Evolutionary conservation across 2,797 vertebrate species (phyloP).

Genomic region (Catostomus latipinnis): DNA sequence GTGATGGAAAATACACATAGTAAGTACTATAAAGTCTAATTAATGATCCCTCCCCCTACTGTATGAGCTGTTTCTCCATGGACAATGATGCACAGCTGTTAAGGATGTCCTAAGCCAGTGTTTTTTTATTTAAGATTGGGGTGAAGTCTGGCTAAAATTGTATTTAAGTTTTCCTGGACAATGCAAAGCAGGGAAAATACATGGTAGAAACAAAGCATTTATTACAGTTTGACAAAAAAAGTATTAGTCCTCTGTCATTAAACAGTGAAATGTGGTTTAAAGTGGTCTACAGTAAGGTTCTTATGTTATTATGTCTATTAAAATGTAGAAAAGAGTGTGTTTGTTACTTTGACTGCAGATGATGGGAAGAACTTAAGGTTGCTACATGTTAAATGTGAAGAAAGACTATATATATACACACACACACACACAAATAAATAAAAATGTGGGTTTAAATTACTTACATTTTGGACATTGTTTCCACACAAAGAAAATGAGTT

Average conservation of each 20-base stretch:
- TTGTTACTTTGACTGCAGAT: conserved; percentile 8
- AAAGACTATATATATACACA: background rate
- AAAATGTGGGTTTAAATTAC: background rate
- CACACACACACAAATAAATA: too few relatives aligned
- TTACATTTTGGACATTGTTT: too few relatives aligned
- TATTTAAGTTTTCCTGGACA: conserved; percentile 41
- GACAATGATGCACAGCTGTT: conserved; percentile 48
- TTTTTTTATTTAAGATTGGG: conserved; percentile 51
- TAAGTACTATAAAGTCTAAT: conserved; percentile 50
- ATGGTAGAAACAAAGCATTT: conserved; percentile 34
- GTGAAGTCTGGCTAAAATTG: conserved; percentile 37
- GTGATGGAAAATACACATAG: conserved; percentile 39
- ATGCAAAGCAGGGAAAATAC: conserved; percentile 23
- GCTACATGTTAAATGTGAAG: background rate
- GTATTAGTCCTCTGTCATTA: conserved; percentile 60
- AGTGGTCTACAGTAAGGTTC: conserved; percentile 12
- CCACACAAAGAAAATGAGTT: too few relatives aligned
- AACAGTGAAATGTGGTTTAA: conserved; percentile 59
- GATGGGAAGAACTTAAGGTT: background rate
- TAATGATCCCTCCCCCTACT: conserved; percentile 23
- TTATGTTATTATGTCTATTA: background rate
- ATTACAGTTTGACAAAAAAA: conserved; percentile 39
- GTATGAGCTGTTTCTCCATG: conserved; percentile 28
- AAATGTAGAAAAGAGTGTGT: conserved; percentile 1
- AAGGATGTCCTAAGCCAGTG: conserved; percentile 43